Evolutionary conservation across 2,113 vertebrate genomes (phyloP).

Genomic region (Pardalotus punctatus): DNA sequence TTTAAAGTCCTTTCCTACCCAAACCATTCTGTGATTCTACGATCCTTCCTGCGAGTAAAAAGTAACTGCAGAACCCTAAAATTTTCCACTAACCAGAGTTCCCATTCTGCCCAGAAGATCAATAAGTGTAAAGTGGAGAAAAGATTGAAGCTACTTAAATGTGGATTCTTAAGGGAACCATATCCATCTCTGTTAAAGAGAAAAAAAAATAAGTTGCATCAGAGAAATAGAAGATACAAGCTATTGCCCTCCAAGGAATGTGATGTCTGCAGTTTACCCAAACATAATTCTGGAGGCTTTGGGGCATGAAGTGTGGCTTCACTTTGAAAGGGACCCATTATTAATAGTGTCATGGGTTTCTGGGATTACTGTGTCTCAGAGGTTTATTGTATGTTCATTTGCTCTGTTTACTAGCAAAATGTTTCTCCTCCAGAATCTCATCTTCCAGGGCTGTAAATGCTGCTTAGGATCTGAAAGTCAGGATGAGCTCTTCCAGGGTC

Average conservation of each 20-base stretch:
- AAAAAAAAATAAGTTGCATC: background rate
- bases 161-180: conserved; percentile 43
- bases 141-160: conserved; percentile 46
- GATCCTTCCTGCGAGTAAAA: background rate
- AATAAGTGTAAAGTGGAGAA: conserved; percentile 31
- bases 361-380: conserved; percentile 56
- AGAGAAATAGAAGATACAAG: conserved; percentile 39
- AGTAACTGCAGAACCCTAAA: background rate
- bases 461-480: conserved; percentile 31
- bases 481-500: conserved; percentile 45
- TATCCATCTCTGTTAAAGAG: conserved; percentile 30
- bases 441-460: conserved; percentile 39
- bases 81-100: conserved; percentile 1
- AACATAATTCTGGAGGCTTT: conserved; percentile 51
- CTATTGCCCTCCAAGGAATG: conserved; percentile 45
- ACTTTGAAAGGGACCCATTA: conserved; percentile 50
- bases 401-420: conserved; percentile 50
- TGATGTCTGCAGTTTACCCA: conserved; percentile 34
- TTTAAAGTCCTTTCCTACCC: background rate
- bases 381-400: conserved; percentile 56
- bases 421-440: conserved; percentile 34
- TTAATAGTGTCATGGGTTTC: conserved; percentile 50
- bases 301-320: conserved; percentile 37
- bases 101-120: conserved; percentile 12
- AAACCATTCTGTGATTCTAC: background rate